Conservation (phyloP, 2,888 invertebrate species). For the Napeogenes inachia region DNA sequence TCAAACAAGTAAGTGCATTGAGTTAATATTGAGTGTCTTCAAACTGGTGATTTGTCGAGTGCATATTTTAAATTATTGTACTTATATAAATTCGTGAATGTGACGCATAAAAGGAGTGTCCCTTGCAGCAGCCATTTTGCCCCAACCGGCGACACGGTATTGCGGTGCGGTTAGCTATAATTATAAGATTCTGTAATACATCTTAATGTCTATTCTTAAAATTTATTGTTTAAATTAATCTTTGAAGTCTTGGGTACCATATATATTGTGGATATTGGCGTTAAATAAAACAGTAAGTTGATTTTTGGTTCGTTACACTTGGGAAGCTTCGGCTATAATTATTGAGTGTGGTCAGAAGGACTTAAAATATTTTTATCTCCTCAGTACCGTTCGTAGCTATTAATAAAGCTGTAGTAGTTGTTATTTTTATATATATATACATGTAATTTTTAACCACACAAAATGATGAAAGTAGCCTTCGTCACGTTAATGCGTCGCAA, state of each 20-base stretch:
- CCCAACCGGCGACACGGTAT: slow-evolving; percentile 75
- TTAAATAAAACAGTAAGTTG: slow-evolving; percentile 46
- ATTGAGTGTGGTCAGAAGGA: slow-evolving; percentile 4
- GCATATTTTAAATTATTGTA: slow-evolving; percentile 44
- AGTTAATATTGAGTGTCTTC: slow-evolving; percentile 56
- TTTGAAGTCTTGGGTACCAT: not conserved
- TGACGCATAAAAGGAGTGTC: slow-evolving; percentile 82
- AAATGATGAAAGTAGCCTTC: slow-evolving; percentile 7
- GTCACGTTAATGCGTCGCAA: slow-evolving; percentile 67
- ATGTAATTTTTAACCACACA: not conserved
- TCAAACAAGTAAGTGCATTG: slow-evolving; percentile 75
- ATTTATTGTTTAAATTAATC: slow-evolving; percentile 12
- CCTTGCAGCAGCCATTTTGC: slow-evolving; percentile 78
- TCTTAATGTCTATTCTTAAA: slow-evolving; percentile 21
- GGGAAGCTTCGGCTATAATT: slow-evolving; percentile 12
- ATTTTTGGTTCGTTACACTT: slow-evolving; percentile 46
- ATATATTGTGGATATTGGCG: slow-evolving; percentile 11
- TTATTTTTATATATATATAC: not conserved
- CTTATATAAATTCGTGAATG: slow-evolving; percentile 62
- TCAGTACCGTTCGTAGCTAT: slow-evolving; percentile 9
- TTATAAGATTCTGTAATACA: slow-evolving; percentile 45
- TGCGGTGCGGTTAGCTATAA: slow-evolving; percentile 62
- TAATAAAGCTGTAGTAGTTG: slow-evolving; percentile 1
- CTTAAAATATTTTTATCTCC: slow-evolving; percentile 9
- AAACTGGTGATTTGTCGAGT: slow-evolving; percentile 51